These are phyloP conservation scores for Amblyornis subalaris DNA, from an alignment of 2,113 vertebrate genomes.

Conservation along the genomic window DNA sequence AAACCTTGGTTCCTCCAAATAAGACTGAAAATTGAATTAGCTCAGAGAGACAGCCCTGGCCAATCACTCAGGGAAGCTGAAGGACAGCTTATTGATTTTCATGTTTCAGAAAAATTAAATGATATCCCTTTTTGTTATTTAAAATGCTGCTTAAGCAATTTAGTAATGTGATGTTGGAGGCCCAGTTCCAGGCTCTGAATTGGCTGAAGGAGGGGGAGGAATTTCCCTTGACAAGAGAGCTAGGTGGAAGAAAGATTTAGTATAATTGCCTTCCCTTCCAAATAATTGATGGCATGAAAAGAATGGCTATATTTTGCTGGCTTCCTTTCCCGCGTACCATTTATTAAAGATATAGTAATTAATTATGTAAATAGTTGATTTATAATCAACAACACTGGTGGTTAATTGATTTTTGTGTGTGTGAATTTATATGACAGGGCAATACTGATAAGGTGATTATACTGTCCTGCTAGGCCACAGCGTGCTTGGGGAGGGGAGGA, in stretches of 20 bases:
- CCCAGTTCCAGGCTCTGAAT: conserved; percentile 42
- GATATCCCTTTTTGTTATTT: conserved; percentile 74
- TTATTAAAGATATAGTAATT: conserved; percentile 70
- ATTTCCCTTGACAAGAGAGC: conserved; percentile 38
- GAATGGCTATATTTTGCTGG: conserved; percentile 47
- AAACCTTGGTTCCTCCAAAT: conserved; percentile 5
- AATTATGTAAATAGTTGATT: conserved; percentile 72
- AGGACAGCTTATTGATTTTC: conserved; percentile 77
- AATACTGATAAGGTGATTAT: neutral
- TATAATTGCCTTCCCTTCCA: conserved; percentile 49
- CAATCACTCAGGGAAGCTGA: conserved; percentile 64
- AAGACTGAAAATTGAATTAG: conserved; percentile 65
- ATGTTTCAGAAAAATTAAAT: conserved; percentile 74
- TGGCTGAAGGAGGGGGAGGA: conserved; percentile 22
- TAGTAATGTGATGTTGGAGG: conserved; percentile 61
- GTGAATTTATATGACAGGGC: neutral
- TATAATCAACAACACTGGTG: conserved; percentile 46
- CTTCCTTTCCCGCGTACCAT: conserved; percentile 17
- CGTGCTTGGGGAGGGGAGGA: fast-evolving
- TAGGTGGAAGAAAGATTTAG: conserved; percentile 36
- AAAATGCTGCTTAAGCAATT: conserved; percentile 75
- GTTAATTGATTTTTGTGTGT: conserved; percentile 62
- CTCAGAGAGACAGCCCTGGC: conserved; percentile 22
- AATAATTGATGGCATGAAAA: conserved; percentile 55
- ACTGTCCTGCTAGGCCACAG: neutral